A percentile compares a stretch with the other conserved stretches of the same genome.
Conservation (phyloP, 2,113 vertebrate genomes). For the Fulica atra region DNA sequence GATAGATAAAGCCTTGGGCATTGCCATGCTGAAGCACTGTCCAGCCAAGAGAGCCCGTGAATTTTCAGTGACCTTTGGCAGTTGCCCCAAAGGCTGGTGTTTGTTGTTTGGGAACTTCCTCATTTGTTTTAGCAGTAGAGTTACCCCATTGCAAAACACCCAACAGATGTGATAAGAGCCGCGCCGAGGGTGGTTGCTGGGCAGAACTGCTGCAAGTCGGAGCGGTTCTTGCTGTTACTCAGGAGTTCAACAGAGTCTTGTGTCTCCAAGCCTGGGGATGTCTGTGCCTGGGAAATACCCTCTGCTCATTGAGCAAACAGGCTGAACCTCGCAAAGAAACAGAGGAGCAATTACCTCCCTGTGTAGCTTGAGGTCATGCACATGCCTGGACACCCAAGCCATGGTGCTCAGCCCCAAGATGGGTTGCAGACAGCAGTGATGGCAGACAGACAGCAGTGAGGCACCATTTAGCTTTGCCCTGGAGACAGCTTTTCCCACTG, state of each 20-base stretch:
- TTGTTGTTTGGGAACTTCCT: background rate
- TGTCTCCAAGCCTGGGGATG: background rate
- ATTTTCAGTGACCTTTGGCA: background rate
- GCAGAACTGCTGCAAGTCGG: background rate
- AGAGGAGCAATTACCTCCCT: background rate
- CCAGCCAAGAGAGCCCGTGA: too few species aligned
- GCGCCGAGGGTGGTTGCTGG: accelerated
- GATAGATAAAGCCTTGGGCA: background rate
- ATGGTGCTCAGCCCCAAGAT: background rate
- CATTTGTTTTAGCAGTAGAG: background rate
- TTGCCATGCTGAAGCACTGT: background rate
- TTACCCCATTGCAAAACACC: background rate
- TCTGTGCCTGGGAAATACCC: background rate
- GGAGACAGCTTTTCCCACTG: background rate
- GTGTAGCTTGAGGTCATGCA: background rate
- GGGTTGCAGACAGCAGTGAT: background rate
- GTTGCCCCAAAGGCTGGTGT: background rate
- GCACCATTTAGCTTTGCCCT: background rate
- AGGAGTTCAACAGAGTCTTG: background rate
- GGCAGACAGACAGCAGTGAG: background rate
- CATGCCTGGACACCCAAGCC: accelerated
- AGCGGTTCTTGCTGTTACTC: background rate
- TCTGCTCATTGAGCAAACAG: background rate
- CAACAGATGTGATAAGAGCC: accelerated
- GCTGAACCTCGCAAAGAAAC: background rate